phyloP scores from a whole-genome alignment of 2,797 vertebrate genomes.

The Australoheros facetus region DNA sequence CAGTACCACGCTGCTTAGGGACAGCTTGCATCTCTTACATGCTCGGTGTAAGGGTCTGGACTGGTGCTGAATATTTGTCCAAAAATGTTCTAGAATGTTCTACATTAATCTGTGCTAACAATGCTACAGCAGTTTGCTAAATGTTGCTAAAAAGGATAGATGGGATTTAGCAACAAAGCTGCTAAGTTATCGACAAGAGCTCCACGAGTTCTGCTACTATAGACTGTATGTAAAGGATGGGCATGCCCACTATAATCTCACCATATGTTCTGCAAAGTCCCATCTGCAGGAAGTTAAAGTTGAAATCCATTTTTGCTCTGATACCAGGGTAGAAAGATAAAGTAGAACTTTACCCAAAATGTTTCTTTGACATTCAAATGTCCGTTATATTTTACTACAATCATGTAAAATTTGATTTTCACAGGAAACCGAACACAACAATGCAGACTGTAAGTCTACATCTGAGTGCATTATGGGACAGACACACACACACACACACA shows the following conservation, averaged over 20 bases:
- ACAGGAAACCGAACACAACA: background rate
- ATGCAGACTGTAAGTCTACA: background rate
- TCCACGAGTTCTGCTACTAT: background rate
- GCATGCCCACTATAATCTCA: background rate
- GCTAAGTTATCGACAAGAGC: background rate
- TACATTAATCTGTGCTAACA: background rate
- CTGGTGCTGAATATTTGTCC: background rate
- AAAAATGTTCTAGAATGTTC: background rate
- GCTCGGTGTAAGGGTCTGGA: background rate
- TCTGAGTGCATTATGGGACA: constrained; percentile 17
- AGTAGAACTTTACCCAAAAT: constrained; percentile 3
- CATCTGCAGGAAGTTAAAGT: background rate
- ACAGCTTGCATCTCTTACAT: background rate
- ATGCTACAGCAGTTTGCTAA: background rate
- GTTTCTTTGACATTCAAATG: constrained; percentile 4
- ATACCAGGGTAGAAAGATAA: background rate
- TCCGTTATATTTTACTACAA: background rate
- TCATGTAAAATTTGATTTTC: constrained; percentile 11
- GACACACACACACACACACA: constrained; percentile 32
- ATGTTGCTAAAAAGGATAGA: too few relatives aligned
- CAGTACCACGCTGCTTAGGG: too few relatives aligned
- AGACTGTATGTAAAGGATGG: background rate
- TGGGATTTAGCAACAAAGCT: background rate
- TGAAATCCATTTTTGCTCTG: background rate
- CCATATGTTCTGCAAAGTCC: background rate